A percentile compares a stretch with the other conserved stretches of the same genome.
Evolutionary conservation across 2,113 vertebrate species (phyloP).

Genomic region (Phylloscopus trochilus): DNA sequence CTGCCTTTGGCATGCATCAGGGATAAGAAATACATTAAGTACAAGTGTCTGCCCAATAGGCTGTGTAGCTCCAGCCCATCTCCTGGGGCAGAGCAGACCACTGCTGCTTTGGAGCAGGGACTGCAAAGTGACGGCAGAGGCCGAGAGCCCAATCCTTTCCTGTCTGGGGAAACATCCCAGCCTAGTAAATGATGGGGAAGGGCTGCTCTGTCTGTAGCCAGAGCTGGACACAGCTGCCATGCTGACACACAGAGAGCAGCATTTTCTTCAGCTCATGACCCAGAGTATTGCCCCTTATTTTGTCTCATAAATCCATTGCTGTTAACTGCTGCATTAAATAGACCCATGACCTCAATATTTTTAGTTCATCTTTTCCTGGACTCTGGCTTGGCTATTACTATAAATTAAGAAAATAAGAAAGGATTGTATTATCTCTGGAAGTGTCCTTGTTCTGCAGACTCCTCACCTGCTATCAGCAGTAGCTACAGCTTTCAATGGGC

Average conservation of each 20-base stretch:
- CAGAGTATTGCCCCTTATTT: constrained; percentile 18
- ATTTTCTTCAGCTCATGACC: constrained; percentile 41
- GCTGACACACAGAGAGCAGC: not conserved
- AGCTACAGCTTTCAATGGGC: constrained; percentile 2
- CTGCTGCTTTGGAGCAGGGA: not conserved
- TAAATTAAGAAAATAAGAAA: constrained; percentile 62
- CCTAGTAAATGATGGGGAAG: not conserved
- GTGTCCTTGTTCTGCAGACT: constrained; percentile 44
- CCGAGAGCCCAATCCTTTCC: not conserved
- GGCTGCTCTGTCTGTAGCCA: not conserved
- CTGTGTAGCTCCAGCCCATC: not conserved
- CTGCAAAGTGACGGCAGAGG: not conserved
- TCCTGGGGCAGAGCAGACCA: not conserved
- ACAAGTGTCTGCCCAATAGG: constrained; percentile 39
- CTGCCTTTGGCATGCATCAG: not conserved
- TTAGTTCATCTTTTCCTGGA: constrained; percentile 52
- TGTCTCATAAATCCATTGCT: constrained; percentile 45
- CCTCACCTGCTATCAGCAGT: not conserved
- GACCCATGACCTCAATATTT: constrained; percentile 54
- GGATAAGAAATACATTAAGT: constrained; percentile 54
- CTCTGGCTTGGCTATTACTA: constrained; percentile 33
- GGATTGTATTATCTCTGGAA: not conserved
- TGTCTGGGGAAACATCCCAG: not conserved
- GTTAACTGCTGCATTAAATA: constrained; percentile 49
- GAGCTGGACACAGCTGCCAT: not conserved